A percentile compares a stretch with the other conserved stretches of the same genome.
Evolutionary conservation across 2,113 vertebrate genomes (phyloP).

Genomic region (Laticauda laticaudata): DNA sequence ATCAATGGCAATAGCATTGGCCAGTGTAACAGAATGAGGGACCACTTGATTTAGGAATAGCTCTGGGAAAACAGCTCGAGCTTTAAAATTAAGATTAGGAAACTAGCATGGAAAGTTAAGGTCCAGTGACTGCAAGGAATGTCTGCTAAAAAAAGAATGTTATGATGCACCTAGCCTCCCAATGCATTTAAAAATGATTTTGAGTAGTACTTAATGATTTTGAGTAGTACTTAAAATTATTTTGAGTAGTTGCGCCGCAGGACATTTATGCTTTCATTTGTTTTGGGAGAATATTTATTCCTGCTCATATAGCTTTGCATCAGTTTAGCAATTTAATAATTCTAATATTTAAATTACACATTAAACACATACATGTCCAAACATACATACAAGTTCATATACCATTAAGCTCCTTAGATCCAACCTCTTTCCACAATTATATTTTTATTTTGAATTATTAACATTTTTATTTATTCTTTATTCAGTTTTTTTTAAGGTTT

Average conservation of each 20-base stretch:
- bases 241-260: background rate
- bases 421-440: background rate
- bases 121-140: accelerated
- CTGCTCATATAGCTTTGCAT: background rate
- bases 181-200: background rate
- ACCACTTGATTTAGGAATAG: background rate
- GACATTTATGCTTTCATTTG: background rate
- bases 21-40: accelerated
- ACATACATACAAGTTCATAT: background rate
- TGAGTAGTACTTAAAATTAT: background rate
- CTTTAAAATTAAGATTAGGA: background rate
- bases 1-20: background rate
- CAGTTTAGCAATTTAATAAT: background rate
- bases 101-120: background rate
- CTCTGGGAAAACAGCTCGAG: accelerated
- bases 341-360: background rate
- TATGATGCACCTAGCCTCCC: background rate
- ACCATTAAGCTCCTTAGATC: background rate
- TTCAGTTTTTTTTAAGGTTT: background rate
- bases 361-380: background rate
- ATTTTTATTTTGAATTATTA: background rate
- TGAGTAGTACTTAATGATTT: background rate
- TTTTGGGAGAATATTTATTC: background rate
- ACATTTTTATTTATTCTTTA: background rate
- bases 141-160: background rate